phyloP scores from a whole-genome alignment of 1,140 invertebrate species.

The Charaxes varanes region DNA sequence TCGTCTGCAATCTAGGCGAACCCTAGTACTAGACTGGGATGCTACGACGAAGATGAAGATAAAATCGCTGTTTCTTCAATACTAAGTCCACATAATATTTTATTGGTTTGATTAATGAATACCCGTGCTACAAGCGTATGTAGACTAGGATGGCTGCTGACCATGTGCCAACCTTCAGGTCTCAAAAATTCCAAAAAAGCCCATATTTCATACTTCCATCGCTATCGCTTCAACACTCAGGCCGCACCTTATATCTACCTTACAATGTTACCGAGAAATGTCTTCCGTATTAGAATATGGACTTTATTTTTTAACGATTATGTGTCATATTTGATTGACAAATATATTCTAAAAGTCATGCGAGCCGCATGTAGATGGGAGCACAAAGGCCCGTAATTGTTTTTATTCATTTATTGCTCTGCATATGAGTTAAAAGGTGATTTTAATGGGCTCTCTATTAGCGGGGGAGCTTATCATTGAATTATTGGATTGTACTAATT shows the following conservation, averaged over 20 bases:
- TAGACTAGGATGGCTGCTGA: too few species aligned
- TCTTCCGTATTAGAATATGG: not conserved
- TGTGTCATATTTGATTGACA: not conserved
- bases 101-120: too few species aligned
- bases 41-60: too few species aligned
- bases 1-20: too few species aligned
- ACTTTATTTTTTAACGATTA: not conserved
- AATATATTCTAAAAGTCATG: not conserved
- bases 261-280: slow-evolving; percentile 1
- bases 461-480: slow-evolving; percentile 42
- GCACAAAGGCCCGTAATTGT: slow-evolving; percentile 38
- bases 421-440: slow-evolving; percentile 48
- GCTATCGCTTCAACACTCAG: too few species aligned
- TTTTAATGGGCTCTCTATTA: slow-evolving; percentile 54
- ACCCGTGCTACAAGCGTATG: too few species aligned
- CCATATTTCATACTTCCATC: too few species aligned
- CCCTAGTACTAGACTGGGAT: too few species aligned
- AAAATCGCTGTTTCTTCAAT: too few species aligned
- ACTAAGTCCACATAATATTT: too few species aligned
- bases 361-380: slow-evolving; percentile 6
- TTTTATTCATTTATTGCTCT: slow-evolving; percentile 60
- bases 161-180: too few species aligned
- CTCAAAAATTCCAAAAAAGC: too few species aligned
- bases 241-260: not conserved
- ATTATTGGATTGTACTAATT: slow-evolving; percentile 49